Base-by-base conservation (phyloP, 1,140 invertebrate species). In the Lepidurus packardi region DNA sequence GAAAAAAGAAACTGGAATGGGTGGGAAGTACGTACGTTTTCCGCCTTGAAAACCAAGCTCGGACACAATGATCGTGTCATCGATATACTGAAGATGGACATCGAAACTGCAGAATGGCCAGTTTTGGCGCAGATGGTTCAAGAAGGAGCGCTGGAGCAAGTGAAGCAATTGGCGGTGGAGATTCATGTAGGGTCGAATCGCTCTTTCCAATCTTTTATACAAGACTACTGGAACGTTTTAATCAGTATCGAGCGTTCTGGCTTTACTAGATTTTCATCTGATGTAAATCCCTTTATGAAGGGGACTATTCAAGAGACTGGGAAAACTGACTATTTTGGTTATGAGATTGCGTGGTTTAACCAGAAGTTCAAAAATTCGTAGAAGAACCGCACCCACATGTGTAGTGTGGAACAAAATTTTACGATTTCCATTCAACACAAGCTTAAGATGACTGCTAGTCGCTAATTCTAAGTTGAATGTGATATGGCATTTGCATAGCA, bases 101-200 rank as follows among this genome's bases (percentile, higher is more conserved):
- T 78, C 65, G 77, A 78, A 43, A 24, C 7, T 11, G 73, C 34
- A 21, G 77, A 78, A 78, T 78, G 73, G 42, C 0, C 1, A 4
- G 65, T 74, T 13, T 44, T 78, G 44, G 24, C n/a, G 2, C 73
- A 78, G 11, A 74, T 78, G 9, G 16, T 78, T n/a, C 1, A 42
- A 42, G 65, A 65, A 13, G 77, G 78, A 8, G 11, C 43, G n/a
- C 73, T 79, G 44, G 43, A 76, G 13, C 44, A 76, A 53, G 74
- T 78, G 73, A 78, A 78, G 73, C 78, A 78, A 47, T 6, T 78
- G 24, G 73, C 42, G n/a, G 45, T 78, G 5, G 78, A 78, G 25
- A 34, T 78, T 21, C 78, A 78, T 10, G 21, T 78, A 21, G 53
- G 21, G 21, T 13, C 34, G n/a, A 11, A 78, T 34, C 34, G 24